phyloP scores from a whole-genome alignment of 2,113 vertebrate species.

The Passer domesticus region DNA sequence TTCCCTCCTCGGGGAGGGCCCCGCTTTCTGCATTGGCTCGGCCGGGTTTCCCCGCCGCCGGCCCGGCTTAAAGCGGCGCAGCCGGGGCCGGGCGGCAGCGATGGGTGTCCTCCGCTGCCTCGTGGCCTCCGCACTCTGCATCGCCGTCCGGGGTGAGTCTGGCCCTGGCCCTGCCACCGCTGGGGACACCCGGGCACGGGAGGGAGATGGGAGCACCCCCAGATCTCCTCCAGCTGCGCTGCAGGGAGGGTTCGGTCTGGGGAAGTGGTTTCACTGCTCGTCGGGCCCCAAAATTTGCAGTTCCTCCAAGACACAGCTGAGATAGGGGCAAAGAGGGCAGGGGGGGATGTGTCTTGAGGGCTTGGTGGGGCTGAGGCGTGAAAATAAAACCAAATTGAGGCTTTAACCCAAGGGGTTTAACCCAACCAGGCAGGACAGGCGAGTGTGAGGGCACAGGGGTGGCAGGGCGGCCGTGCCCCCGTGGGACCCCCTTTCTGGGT shows the following conservation, averaged over 20 bases:
- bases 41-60: not conserved
- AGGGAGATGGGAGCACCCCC: not conserved
- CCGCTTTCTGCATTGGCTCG: not conserved
- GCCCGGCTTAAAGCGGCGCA: not conserved
- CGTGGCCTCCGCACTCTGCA: not conserved
- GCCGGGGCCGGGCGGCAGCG: not conserved
- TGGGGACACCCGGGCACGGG: not conserved
- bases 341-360: not conserved
- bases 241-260: not conserved
- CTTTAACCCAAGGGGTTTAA: not conserved
- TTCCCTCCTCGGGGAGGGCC: conserved; percentile 45
- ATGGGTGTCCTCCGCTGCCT: not conserved
- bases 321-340: not conserved
- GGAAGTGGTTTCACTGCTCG: not conserved
- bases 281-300: not conserved
- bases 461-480: fast-evolving
- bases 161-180: fast-evolving
- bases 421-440: not conserved
- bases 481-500: fast-evolving
- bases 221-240: fast-evolving
- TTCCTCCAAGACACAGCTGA: not conserved
- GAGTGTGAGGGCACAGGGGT: not conserved
- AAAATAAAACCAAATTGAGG: not conserved
- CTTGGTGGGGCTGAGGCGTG: not conserved
- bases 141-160: not conserved